Evolutionary conservation across 2,113 vertebrate genomes (phyloP).

Genomic region (Pan troglodytes): DNA sequence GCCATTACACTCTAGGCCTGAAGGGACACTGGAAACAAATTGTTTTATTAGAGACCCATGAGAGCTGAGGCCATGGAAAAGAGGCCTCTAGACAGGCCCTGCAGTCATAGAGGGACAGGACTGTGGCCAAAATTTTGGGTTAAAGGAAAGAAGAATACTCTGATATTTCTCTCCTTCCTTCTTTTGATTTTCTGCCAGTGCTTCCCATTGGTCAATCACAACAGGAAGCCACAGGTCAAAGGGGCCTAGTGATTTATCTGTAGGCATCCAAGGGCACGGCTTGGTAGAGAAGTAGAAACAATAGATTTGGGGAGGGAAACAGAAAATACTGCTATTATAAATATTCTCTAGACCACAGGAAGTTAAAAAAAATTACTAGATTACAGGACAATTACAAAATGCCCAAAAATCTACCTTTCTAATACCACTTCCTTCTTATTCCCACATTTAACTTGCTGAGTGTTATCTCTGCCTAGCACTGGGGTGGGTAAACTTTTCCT

Average conservation of each 20-base stretch:
- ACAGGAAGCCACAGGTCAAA: background rate
- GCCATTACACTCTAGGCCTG: background rate
- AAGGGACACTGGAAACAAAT: background rate
- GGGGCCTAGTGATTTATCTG: background rate
- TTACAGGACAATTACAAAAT: constrained; percentile 28
- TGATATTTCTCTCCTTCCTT: background rate
- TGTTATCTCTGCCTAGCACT: background rate
- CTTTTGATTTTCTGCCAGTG: background rate
- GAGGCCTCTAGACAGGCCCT: background rate
- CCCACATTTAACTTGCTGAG: background rate
- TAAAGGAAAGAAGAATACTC: background rate
- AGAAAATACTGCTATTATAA: background rate
- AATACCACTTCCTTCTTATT: background rate
- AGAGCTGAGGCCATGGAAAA: background rate
- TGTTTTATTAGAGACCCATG: background rate
- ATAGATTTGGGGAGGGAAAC: background rate
- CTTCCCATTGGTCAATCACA: background rate
- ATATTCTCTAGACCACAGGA: background rate
- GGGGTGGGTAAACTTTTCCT: background rate
- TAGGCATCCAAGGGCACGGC: background rate
- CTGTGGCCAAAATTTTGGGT: background rate
- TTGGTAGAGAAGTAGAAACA: background rate
- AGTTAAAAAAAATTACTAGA: background rate
- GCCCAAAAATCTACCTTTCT: background rate
- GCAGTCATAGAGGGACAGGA: background rate